Evolutionary conservation across 2,797 vertebrate genomes (phyloP), one percentile per base, ranked within the genome.

Genomic region (Stomatorhinus walkeri): DNA sequence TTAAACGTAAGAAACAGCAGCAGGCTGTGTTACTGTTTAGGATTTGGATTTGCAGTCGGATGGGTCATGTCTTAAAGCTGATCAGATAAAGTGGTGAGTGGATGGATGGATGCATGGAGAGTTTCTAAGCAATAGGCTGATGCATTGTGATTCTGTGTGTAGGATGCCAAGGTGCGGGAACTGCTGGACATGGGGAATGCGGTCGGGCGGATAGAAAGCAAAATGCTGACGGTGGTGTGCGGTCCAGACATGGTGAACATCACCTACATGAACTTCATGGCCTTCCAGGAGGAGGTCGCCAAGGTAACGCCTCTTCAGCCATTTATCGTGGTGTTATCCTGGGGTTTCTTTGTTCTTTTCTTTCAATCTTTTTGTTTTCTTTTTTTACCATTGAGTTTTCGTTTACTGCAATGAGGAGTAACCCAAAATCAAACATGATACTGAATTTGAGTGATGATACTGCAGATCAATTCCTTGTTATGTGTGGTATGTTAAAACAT

Each of bases 181-280:
- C 95, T 97, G 32, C 92, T 99, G 95, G 98, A 98, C n/a, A 95
- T 96, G 87, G 97, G 96, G 52, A 97, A 96, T 0, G 90, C 96
- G 0, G 95, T 93, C 54, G 97, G 97, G 12, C 96, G 96, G 85
- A 94, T 98, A 93, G 98, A 99, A 92, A 97, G 96, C 91, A 95
- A 97, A 88, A 97, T 98, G 96, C 93, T 99, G 91, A 99, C 97
- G 0, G 97, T 99, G 89, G 98, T 98, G 52, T 97, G 97, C 0
- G 98, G 98, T 6, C 95, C 95, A 0, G 98, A 99, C 93, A 95
- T 99, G 93, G 98, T 99, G 89, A 99, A 98, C 93, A 98, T 99
- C 92, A 98, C 97, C 0, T 98, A 97, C 94, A 93, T 99, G 94
- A 99, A 99, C 94, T 97, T 99, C 90, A 97, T 99, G 94, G 97